Conservation (phyloP, 2,797 vertebrate genomes). For the Cuniculus paca region DNA sequence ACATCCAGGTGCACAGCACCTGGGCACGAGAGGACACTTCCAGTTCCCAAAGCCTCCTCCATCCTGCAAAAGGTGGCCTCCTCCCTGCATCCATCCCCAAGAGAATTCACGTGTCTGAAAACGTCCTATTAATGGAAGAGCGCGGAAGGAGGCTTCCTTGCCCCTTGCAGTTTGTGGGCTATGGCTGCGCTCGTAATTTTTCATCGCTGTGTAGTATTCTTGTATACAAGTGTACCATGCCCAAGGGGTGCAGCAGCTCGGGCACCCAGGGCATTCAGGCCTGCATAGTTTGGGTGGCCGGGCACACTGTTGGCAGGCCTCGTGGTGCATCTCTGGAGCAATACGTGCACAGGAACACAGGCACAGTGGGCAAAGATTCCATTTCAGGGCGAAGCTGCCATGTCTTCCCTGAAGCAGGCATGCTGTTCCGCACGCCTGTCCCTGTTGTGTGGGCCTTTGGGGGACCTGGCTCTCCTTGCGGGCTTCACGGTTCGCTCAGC, state of each 20-base stretch:
- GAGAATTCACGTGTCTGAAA: not conserved
- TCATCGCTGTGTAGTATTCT: not conserved
- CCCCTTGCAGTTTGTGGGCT: fast-evolving
- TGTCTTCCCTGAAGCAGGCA: not conserved
- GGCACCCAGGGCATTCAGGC: fast-evolving
- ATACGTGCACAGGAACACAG: fast-evolving
- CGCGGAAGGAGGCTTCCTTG: fast-evolving
- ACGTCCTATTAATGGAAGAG: fast-evolving
- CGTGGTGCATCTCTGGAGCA: fast-evolving
- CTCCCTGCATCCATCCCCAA: not conserved
- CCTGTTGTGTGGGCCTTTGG: fast-evolving
- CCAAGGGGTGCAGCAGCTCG: not conserved
- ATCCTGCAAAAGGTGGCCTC: fast-evolving
- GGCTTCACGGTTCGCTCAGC: fast-evolving
- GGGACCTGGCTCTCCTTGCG: fast-evolving
- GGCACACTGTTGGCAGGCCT: fast-evolving
- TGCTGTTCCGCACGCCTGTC: too few relatives aligned
- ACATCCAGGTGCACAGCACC: fast-evolving
- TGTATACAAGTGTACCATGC: fast-evolving
- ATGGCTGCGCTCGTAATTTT: fast-evolving
- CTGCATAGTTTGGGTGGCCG: fast-evolving
- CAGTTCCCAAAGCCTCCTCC: not conserved
- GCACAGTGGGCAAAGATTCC: fast-evolving
- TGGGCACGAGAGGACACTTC: fast-evolving
- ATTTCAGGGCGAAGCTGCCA: fast-evolving